Base-by-base conservation (phyloP, 2,888 invertebrate genomes). In the Drosophila incognita region DNA sequence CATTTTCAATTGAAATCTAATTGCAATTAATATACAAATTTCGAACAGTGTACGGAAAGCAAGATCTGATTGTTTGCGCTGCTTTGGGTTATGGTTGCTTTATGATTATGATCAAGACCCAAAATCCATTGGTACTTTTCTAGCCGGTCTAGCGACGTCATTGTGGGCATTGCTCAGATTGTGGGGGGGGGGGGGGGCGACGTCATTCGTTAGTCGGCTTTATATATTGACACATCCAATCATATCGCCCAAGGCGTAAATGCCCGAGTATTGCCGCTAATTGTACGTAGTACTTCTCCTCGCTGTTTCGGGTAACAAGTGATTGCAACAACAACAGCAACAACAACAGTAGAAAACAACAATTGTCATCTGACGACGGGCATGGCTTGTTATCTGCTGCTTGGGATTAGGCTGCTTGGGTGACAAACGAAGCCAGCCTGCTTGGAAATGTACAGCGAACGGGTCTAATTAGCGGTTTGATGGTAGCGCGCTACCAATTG, bases 211-310 rank as follows among this genome's bases (percentile, higher is more conserved):
- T n/a, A 38, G n/a, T 61, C 72, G 56, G 60, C 62, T 59, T 74
- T 61, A 75, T 72, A 77, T 87, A 88, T 87, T 87, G 86, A 83
- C 86, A 86, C 68, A 81, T 86, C 82, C 83, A 87, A 87, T 87
- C 87, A 88, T 88, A 86, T 88, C 83, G 73, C 59, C 54, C 61
- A 65, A 69, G 70, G 64, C 64, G 58, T 51, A 56, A 60, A 42
- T 63, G 66, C 48, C 62, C 63, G 48, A 68, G 80, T 82, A 78
- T 84, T 82, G 71, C 72, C 61, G 83, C 86, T 87, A 86, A 87
- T 87, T 86, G 67, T 74, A 79, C 79, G 65, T 57, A 63, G 65
- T 57, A 60, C 36, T 46, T 58, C 67, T 57, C 51, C 15, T 33
- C 15, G 15, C 27, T 40, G 82, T 53, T 67, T 38, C 21, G 52